These are phyloP conservation scores for Chromoteleia sp. DNA, from an alignment of 2,888 invertebrate species.

Conservation along the genomic window DNA sequence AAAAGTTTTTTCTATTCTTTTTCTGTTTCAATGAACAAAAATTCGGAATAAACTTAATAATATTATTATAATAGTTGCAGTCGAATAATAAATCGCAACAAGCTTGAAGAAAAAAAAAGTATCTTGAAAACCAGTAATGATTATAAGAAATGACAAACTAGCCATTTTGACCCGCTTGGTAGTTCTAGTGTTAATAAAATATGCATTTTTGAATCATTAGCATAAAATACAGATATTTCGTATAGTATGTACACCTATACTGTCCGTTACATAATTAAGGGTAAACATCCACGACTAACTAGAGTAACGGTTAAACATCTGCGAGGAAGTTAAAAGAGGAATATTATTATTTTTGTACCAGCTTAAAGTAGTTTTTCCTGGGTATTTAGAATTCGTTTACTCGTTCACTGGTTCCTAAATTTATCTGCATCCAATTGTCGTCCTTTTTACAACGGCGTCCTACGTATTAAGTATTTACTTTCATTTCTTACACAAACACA, in stretches of 20 bases:
- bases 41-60: too few relatives aligned
- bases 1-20: too few relatives aligned
- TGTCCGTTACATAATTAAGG: constrained; percentile 29
- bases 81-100: too few relatives aligned
- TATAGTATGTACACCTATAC: neutral
- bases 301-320: constrained; percentile 29
- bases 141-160: too few relatives aligned
- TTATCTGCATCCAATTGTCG: constrained; percentile 16
- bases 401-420: constrained; percentile 7
- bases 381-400: neutral
- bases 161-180: too few relatives aligned
- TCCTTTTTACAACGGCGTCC: too few relatives aligned
- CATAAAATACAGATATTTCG: neutral
- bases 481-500: constrained; percentile 6
- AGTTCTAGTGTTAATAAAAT: too few relatives aligned
- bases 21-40: too few relatives aligned
- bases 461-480: constrained; percentile 14
- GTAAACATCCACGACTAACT: constrained; percentile 30
- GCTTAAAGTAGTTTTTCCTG: constrained; percentile 20
- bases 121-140: too few relatives aligned
- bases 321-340: constrained; percentile 29
- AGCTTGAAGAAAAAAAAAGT: too few relatives aligned
- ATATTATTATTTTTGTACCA: constrained; percentile 12
- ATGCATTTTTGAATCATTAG: constrained; percentile 2
- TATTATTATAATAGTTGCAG: too few relatives aligned